Evolutionary conservation across 64 coral and sea anemone species (phyloP).

Genomic region (Stichodactyla mertensii): DNA sequence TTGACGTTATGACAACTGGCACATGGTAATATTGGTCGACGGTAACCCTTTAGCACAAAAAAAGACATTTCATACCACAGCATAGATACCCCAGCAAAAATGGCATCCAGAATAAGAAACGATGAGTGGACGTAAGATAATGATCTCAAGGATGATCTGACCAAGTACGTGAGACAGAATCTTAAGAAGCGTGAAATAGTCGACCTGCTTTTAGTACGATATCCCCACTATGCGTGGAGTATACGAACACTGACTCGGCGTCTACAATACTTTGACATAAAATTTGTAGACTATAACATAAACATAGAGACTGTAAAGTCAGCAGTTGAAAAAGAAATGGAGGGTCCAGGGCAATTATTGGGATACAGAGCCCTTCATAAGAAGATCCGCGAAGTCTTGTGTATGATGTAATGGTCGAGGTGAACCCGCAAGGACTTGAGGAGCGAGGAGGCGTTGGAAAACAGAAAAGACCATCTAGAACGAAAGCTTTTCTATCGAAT

Average conservation of each 20-base stretch:
- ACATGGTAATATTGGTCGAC: no score
- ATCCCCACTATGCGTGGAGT: conserved; percentile 62
- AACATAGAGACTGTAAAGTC: conserved; percentile 34
- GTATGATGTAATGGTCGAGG: conserved; percentile 19
- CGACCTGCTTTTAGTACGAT: conserved; percentile 15
- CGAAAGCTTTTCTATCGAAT: conserved; percentile 28
- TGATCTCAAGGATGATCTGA: conserved; percentile 11
- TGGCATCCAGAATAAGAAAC: conserved; percentile 5
- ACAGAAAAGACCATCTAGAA: conserved; percentile 30
- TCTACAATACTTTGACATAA: conserved; percentile 38
- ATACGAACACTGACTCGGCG: conserved; percentile 49
- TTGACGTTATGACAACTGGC: no score
- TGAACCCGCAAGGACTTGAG: conserved; percentile 36
- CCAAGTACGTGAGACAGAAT: conserved; percentile 4
- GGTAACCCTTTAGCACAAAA: no score
- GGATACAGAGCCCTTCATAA: conserved; percentile 51
- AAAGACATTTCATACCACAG: not conserved
- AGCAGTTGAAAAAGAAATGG: conserved; percentile 49
- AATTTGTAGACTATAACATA: conserved; percentile 31
- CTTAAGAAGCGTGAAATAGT: conserved; percentile 11
- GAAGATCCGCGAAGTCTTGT: conserved; percentile 49
- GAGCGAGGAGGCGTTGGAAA: conserved; percentile 21
- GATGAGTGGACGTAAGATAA: conserved; percentile 1
- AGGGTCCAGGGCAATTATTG: conserved; percentile 45
- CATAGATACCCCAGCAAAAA: conserved; percentile 3